These are phyloP conservation scores for Diuraphis noxia DNA, from an alignment of 1,140 invertebrate species.

Conservation along the genomic window DNA sequence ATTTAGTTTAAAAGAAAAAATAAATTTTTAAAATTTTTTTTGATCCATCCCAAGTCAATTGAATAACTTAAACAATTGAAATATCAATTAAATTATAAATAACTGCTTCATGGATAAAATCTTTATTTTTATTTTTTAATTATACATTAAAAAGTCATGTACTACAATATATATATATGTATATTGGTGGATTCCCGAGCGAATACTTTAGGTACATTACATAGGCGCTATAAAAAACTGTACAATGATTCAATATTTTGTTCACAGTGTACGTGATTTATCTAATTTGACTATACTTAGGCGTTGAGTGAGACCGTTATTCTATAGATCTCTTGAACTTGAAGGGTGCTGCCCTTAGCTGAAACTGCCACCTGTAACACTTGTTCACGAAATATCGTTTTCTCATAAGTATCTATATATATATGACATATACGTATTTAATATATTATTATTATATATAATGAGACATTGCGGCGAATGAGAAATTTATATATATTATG, in stretches of 20 bases:
- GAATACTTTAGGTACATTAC: too few relatives aligned
- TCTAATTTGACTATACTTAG: not conserved
- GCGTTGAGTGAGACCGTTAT: not conserved
- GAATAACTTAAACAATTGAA: too few relatives aligned
- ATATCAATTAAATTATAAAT: too few relatives aligned
- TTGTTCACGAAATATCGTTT: not conserved
- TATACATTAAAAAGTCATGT: too few relatives aligned
- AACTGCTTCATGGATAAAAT: too few relatives aligned
- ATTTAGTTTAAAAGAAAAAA: too few relatives aligned
- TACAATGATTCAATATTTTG: not conserved
- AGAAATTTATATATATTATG: not conserved
- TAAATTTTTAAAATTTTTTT: too few relatives aligned
- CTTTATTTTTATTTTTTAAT: too few relatives aligned
- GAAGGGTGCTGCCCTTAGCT: not conserved
- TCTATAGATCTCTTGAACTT: not conserved
- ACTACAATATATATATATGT: too few relatives aligned
- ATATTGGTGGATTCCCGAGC: too few relatives aligned
- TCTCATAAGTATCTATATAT: not conserved
- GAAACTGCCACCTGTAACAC: not conserved
- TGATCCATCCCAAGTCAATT: too few relatives aligned
- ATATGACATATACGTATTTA: not conserved
- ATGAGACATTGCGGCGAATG: not conserved
- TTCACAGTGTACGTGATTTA: not conserved
- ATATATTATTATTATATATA: conserved; percentile 1
- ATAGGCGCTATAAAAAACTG: too few relatives aligned